A percentile compares a stretch with the other conserved stretches of the same genome.
Evolutionary conservation across 2,113 vertebrate species (phyloP).

Genomic region (Heterotis niloticus): DNA sequence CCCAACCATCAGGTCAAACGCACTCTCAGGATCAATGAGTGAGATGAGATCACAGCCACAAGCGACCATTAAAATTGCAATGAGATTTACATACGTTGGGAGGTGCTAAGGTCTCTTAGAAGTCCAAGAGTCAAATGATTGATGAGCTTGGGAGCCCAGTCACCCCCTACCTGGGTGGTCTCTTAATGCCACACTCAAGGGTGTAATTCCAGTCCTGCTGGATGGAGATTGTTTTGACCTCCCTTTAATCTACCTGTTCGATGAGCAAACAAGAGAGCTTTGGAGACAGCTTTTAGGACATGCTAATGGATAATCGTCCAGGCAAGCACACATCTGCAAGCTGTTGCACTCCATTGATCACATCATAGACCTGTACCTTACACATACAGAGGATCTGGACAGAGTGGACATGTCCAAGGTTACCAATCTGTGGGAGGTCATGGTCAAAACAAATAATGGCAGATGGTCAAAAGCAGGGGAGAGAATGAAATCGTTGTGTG

Average conservation of each 20-base stretch:
- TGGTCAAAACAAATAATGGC: no score
- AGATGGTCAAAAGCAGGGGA: no score
- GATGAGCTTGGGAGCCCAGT: conserved; percentile 41
- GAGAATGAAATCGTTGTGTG: no score
- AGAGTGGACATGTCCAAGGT: background rate
- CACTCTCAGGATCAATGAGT: conserved; percentile 29
- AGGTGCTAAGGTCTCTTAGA: conserved; percentile 26
- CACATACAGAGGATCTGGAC: background rate
- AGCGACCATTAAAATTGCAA: conserved; percentile 27
- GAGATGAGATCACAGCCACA: background rate
- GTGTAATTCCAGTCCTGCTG: conserved; percentile 34
- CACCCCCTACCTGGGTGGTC: conserved; percentile 45
- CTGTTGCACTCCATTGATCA: background rate
- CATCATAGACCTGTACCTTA: background rate
- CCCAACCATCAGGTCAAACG: conserved; percentile 29
- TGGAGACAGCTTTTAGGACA: background rate
- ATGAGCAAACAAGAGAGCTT: conserved; percentile 49
- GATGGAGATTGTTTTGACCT: conserved; percentile 7
- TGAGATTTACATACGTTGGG: conserved; percentile 30
- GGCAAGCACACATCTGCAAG: background rate
- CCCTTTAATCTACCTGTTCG: conserved; percentile 32
- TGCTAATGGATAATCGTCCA: background rate
- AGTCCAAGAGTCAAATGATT: conserved; percentile 35
- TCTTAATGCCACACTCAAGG: conserved; percentile 39
- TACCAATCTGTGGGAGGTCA: background rate